Percentiles rank a stretch among this genome's conserved stretches.
Conservation (phyloP, 2,113 vertebrate species). For the Lycaon pictus region DNA sequence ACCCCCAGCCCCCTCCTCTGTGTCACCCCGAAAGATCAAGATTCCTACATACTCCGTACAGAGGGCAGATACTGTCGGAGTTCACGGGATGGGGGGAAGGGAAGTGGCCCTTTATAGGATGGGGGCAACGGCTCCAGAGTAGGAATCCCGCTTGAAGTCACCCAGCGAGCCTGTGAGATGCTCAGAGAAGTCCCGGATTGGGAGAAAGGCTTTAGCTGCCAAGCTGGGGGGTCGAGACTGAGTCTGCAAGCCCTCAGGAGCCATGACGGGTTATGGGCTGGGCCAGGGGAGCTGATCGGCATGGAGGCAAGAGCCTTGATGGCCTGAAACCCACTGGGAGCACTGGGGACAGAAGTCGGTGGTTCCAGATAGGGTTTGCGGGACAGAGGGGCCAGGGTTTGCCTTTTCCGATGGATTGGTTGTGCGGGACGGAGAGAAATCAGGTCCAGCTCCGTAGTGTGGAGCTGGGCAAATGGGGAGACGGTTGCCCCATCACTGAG, state of each 20-base stretch:
- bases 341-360: too few species aligned
- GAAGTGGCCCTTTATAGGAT: background rate
- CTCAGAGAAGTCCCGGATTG: background rate
- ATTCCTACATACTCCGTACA: background rate
- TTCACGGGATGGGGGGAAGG: background rate
- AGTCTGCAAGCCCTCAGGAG: background rate
- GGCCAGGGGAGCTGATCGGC: too few species aligned
- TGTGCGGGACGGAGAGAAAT: background rate
- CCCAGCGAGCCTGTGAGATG: background rate
- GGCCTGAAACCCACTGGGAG: background rate
- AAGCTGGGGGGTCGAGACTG: background rate
- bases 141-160: background rate
- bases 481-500: background rate
- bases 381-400: background rate
- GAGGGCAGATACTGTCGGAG: fast-evolving
- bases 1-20: background rate
- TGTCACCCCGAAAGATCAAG: background rate
- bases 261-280: too few species aligned
- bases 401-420: background rate
- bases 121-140: background rate
- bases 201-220: background rate
- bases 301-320: background rate
- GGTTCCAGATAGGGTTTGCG: too few species aligned
- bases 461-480: background rate
- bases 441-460: background rate